Conservation (phyloP, 2,113 vertebrate genomes). For the Bucco capensis region DNA sequence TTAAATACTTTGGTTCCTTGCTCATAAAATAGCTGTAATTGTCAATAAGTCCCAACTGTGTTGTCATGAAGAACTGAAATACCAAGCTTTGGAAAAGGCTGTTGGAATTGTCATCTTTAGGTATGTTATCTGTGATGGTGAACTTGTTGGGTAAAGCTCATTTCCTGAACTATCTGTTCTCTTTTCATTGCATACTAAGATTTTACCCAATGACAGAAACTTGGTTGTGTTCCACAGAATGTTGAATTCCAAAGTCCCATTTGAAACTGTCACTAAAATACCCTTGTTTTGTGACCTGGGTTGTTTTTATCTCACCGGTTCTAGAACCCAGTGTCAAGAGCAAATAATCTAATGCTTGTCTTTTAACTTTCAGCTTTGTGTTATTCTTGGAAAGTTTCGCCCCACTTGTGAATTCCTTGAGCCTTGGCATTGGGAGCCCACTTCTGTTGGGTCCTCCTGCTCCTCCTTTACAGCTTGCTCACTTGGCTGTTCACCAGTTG, state of each 20-base stretch:
- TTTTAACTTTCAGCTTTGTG: constrained; percentile 95
- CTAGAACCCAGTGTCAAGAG: constrained; percentile 61
- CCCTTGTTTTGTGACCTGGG: background rate
- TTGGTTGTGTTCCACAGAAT: background rate
- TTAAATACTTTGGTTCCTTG: background rate
- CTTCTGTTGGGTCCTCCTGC: constrained; percentile 80
- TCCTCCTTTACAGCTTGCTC: constrained; percentile 86
- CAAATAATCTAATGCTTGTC: constrained; percentile 86
- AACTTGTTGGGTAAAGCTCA: background rate
- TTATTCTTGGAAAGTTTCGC: constrained; percentile 87
- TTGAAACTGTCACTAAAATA: background rate
- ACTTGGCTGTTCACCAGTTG: constrained; percentile 83
- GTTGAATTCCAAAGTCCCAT: background rate
- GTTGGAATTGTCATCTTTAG: background rate
- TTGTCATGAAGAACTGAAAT: background rate
- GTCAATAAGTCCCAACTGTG: background rate
- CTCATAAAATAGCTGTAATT: background rate
- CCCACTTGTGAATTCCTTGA: constrained; percentile 84
- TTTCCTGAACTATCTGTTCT: background rate
- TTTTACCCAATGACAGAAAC: background rate
- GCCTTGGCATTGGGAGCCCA: constrained; percentile 80
- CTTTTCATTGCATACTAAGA: background rate
- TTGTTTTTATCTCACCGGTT: constrained; percentile 55
- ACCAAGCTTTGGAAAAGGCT: background rate
- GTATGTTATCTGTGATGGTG: background rate